Conservation (phyloP, 2,888 invertebrate species). For the Drosophila eohydei region DNA sequence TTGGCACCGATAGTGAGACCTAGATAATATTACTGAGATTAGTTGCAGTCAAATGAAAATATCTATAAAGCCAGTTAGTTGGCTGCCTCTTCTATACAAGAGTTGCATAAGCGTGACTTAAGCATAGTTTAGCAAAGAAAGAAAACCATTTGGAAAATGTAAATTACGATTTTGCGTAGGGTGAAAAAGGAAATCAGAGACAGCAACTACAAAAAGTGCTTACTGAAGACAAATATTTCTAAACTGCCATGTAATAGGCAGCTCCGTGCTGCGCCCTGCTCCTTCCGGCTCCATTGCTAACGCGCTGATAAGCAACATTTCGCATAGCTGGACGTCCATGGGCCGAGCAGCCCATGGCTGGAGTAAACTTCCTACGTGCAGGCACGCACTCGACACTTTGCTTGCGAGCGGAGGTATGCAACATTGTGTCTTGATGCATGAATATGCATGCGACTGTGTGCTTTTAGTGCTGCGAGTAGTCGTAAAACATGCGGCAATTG, state of each 20-base stretch:
- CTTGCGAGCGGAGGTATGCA: conserved; percentile 34
- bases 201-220: background rate
- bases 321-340: conserved; percentile 37
- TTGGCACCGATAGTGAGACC: no score
- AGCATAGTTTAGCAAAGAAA: background rate
- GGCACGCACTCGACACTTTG: conserved; percentile 31
- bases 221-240: background rate
- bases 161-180: background rate
- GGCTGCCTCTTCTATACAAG: background rate
- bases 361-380: conserved; percentile 33
- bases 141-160: background rate
- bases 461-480: conserved; percentile 18
- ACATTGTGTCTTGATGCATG: conserved; percentile 26
- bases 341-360: background rate
- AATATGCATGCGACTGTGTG: conserved; percentile 13
- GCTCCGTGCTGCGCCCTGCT: background rate
- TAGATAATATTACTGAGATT: background rate
- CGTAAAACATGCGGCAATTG: conserved; percentile 75
- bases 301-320: conserved; percentile 45
- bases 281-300: background rate
- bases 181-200: conserved; percentile 1
- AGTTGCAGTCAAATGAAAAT: background rate
- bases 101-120: background rate
- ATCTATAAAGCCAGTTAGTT: background rate
- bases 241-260: conserved; percentile 7